Base-by-base conservation (phyloP, 2,888 invertebrate species). In the Apoderus coryli region DNA sequence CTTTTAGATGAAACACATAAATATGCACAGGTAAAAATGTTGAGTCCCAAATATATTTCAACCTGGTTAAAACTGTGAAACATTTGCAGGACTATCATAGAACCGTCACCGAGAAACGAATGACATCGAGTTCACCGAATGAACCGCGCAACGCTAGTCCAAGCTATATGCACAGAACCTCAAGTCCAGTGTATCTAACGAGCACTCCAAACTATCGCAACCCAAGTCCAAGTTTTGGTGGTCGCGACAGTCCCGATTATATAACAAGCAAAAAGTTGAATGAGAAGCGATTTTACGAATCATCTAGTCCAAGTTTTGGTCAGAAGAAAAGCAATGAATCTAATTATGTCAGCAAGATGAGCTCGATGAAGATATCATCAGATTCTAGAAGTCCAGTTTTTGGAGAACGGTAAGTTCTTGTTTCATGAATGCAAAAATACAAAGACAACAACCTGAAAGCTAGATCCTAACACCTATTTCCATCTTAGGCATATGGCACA, bases 241-340 rank as follows among this genome's bases (percentile, higher is more conserved):
- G 54, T 12, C 40, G 53, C 10, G 55, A 56, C 33, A 58, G 57
- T 44, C 56, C 59, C 0, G 56, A 56, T 36, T 56, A 50, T 33
- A 53, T 57, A 22, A 44, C 51, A 10, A 54, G 53, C 30, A 52
- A 50, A 39, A 51, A 46, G 34, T 37, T 54, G 32, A 54, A 53
- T 31, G 53, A 55, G 32, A 47, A 50, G 36, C 42, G 54, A 19
- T 32, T 12, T 14, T 50, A 45, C 35, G 52, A 54, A 30, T 46
- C 48, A 10, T 36, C 49, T 11, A 53, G 52, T 39, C 53, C 52
- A n/a, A 51, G 41, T 39, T 54, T 52, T 35, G 43, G 45, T 5
- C 47, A 50, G 36, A 46, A 44, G 27, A 32, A 41, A 1, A 46
- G 51, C 14, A 42, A 45, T 27, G 54, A 55, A 28, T 45, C 47